Evolutionary conservation across 2,888 invertebrate species (phyloP).

Genomic region (Agonum fuliginosum): DNA sequence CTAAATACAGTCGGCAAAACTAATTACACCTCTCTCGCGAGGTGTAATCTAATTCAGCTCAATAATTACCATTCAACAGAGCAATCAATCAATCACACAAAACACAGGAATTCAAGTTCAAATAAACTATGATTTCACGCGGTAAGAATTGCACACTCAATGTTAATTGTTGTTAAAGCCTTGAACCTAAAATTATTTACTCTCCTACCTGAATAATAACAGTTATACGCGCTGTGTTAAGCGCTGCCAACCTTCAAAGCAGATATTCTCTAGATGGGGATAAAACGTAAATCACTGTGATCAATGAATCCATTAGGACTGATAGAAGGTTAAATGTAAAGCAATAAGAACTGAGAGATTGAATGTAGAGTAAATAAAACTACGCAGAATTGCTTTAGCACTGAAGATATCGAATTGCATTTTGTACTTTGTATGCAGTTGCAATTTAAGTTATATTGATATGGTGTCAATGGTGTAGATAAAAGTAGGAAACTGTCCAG

Average conservation of each 20-base stretch:
- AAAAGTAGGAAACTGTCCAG: no score
- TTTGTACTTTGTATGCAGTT: no score
- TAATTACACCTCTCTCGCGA: constrained; percentile 19
- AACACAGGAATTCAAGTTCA: constrained; percentile 51
- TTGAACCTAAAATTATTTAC: constrained; percentile 42
- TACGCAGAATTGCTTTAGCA: no score
- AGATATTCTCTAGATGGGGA: neutral
- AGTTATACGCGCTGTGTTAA: constrained; percentile 17
- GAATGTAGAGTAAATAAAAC: no score
- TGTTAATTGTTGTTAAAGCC: constrained; percentile 46
- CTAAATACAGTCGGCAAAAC: no score
- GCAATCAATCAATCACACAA: constrained; percentile 52
- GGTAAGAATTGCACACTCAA: constrained; percentile 36
- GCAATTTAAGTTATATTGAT: no score
- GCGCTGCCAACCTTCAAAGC: neutral
- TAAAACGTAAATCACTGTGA: constrained; percentile 25
- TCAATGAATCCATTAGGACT: constrained; percentile 22
- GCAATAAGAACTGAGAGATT: no score
- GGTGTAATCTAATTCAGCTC: constrained; percentile 26
- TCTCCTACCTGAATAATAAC: constrained; percentile 20
- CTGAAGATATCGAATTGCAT: no score
- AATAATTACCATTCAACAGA: constrained; percentile 18
- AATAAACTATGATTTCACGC: constrained; percentile 48
- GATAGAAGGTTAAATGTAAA: constrained; percentile 40
- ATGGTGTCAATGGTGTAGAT: no score